These are phyloP conservation scores for Spongilla lacustris DNA, from an alignment of 37 sponge, comb jelly and placozoan genomes.

Conservation along the genomic window DNA sequence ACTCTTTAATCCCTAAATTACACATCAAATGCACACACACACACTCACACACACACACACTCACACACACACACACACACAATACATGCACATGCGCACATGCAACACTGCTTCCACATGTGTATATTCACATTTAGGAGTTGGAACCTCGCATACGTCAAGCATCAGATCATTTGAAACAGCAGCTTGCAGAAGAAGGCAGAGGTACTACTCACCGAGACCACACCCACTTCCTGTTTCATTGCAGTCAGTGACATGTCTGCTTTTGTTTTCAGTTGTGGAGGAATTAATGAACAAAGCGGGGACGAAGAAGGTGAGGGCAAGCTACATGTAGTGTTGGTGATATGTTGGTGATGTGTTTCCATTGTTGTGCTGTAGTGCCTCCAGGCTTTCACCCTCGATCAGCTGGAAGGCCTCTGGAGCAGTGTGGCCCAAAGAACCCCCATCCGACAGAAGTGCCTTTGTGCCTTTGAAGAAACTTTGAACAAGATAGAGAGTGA, in stretches of 20 bases:
- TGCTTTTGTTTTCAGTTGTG: neutral
- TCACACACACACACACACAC: neutral
- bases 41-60: neutral
- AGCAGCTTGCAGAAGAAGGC: conserved; percentile 18
- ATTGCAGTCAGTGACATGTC: neutral
- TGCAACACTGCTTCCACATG: neutral
- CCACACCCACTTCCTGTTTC: neutral
- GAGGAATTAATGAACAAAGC: neutral
- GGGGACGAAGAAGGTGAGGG: neutral
- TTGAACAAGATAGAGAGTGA: conserved; percentile 14
- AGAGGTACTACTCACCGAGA: conserved; percentile 8
- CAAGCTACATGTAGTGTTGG: neutral
- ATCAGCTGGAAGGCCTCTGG: conserved; percentile 30
- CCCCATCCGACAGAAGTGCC: neutral
- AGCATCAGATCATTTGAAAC: conserved; percentile 18
- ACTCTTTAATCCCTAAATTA: neutral
- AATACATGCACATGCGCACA: neutral
- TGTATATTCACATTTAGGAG: neutral
- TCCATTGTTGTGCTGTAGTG: neutral
- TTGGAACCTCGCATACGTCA: conserved; percentile 22
- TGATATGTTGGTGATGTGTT: neutral
- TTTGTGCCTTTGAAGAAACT: conserved; percentile 12
- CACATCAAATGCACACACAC: neutral
- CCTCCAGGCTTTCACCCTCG: neutral
- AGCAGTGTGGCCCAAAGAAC: conserved; percentile 8